A percentile compares a stretch with the other conserved stretches of the same genome.
Evolutionary conservation across 2,888 invertebrate species (phyloP).

Genomic region (Cacoxenus indagator): DNA sequence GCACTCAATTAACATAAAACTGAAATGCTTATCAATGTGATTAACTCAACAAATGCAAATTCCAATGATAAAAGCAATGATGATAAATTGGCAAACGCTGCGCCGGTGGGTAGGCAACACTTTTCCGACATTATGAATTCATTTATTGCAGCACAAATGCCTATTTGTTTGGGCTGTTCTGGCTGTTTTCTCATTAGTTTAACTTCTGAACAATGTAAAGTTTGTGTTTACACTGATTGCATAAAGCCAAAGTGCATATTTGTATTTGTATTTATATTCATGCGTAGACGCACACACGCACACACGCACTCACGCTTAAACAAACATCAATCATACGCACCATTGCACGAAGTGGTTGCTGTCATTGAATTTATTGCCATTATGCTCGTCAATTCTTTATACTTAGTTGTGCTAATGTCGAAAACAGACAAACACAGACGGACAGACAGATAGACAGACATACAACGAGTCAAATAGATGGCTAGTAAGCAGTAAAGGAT

Average conservation of each 20-base stretch:
- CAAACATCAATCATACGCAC: conserved; percentile 9
- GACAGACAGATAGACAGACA: not conserved
- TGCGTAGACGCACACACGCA: not conserved
- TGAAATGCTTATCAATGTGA: too few species aligned
- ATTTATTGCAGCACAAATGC: not conserved
- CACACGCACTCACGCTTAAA: not conserved
- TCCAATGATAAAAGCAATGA: not conserved
- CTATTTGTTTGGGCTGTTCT: not conserved
- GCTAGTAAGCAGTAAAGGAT: not conserved
- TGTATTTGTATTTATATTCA: not conserved
- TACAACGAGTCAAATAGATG: not conserved
- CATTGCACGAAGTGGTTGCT: not conserved
- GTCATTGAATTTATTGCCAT: not conserved
- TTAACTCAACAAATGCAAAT: not conserved
- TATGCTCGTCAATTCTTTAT: not conserved
- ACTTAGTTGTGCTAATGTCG: not conserved
- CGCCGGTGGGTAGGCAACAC: conserved; percentile 15
- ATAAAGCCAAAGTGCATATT: not conserved
- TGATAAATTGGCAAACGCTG: not conserved
- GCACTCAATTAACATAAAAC: too few species aligned
- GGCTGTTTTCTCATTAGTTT: not conserved
- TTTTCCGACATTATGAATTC: not conserved
- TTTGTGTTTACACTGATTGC: not conserved
- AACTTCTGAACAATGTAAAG: not conserved
- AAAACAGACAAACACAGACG: not conserved